These are phyloP conservation scores for Agonopterix heracliana DNA, from an alignment of 2,888 invertebrate genomes.

Conservation along the genomic window DNA sequence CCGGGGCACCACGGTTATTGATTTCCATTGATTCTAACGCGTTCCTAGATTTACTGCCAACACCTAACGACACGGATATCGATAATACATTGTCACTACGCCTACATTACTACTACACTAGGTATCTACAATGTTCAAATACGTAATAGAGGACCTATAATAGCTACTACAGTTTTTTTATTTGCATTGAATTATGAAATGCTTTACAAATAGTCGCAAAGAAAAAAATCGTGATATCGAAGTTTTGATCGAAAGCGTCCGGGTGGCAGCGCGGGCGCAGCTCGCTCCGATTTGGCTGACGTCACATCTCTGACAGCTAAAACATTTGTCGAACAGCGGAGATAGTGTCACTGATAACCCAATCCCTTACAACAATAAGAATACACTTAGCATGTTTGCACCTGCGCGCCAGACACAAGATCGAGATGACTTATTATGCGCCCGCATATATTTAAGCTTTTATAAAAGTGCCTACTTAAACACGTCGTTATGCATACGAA, in stretches of 20 bases:
- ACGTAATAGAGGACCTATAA: background rate
- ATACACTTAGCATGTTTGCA: constrained; percentile 76
- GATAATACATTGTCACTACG: constrained; percentile 14
- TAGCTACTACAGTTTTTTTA: no score
- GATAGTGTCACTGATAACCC: constrained; percentile 76
- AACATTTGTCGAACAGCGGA: constrained; percentile 72
- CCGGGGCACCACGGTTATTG: constrained; percentile 54
- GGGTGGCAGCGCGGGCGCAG: constrained; percentile 38
- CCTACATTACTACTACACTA: constrained; percentile 1
- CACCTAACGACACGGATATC: constrained; percentile 29
- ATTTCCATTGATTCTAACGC: constrained; percentile 71
- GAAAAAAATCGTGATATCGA: constrained; percentile 38
- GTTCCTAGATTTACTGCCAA: constrained; percentile 52
- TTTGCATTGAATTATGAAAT: no score
- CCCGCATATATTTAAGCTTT: constrained; percentile 36
- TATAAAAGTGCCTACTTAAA: constrained; percentile 27
- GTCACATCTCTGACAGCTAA: constrained; percentile 73
- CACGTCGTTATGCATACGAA: constrained; percentile 13
- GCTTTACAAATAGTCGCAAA: no score
- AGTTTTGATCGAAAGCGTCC: constrained; percentile 39
- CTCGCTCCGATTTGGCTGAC: constrained; percentile 62
- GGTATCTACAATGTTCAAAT: background rate
- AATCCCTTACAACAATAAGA: constrained; percentile 75
- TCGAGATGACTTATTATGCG: constrained; percentile 40
- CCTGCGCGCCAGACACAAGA: constrained; percentile 56